Evolutionary conservation across 2,113 vertebrate genomes (phyloP).

Genomic region (Eira barbara): DNA sequence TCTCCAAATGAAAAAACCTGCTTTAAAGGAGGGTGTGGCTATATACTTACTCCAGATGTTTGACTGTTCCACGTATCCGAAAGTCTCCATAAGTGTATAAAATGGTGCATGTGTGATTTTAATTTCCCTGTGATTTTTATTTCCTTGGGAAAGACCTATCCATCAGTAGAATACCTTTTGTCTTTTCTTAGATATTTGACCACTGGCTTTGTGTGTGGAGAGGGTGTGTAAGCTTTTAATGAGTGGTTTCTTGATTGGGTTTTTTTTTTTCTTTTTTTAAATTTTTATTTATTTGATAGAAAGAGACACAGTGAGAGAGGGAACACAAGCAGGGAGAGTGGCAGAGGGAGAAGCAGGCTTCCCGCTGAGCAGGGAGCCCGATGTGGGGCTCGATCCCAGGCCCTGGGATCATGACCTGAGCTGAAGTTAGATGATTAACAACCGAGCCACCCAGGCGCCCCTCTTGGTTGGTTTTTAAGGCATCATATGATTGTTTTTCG

Average conservation of each 20-base stretch:
- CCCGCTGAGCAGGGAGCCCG: too few relatives aligned
- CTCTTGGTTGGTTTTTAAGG: not conserved
- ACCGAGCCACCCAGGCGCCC: too few relatives aligned
- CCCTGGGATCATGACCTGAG: too few relatives aligned
- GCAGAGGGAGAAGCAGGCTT: too few relatives aligned
- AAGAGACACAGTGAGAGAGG: too few relatives aligned
- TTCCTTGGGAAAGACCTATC: not conserved
- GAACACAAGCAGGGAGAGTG: too few relatives aligned
- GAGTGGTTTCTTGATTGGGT: not conserved
- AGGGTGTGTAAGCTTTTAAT: not conserved
- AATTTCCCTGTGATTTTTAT: not conserved
- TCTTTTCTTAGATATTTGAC: not conserved
- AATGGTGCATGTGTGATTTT: not conserved
- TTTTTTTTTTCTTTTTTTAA: not conserved
- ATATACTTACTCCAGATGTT: not conserved
- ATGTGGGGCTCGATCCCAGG: too few relatives aligned
- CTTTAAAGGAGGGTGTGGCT: not conserved
- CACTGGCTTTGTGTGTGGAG: not conserved
- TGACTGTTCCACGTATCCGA: not conserved
- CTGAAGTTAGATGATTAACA: too few relatives aligned
- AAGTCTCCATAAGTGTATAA: not conserved
- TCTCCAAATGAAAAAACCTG: not conserved
- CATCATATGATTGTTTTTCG: not conserved
- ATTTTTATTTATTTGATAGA: too few relatives aligned
- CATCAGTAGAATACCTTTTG: not conserved